Evolutionary conservation across 2,888 invertebrate genomes (phyloP).

Genomic region (Dendrolimus houi): DNA sequence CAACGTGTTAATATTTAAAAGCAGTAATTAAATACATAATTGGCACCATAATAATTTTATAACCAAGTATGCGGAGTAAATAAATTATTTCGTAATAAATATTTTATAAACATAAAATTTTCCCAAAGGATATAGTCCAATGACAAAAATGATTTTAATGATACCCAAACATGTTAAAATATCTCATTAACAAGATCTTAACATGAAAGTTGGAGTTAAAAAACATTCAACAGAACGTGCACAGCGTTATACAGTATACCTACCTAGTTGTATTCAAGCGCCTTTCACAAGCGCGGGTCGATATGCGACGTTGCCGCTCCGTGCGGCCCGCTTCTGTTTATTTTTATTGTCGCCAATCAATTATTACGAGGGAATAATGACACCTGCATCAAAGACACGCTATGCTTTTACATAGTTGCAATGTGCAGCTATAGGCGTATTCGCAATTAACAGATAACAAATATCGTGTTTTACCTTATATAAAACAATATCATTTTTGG

Average conservation of each 20-base stretch:
- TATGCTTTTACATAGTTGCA: background rate
- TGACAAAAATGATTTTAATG: background rate
- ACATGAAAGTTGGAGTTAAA: background rate
- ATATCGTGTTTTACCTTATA: too few relatives aligned
- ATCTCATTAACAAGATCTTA: background rate
- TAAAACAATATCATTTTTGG: too few relatives aligned
- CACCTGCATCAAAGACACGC: constrained; percentile 23
- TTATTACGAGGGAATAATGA: constrained; percentile 45
- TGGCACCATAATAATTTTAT: too few relatives aligned
- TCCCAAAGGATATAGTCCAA: too few relatives aligned
- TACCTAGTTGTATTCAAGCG: constrained; percentile 3
- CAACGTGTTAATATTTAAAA: too few relatives aligned
- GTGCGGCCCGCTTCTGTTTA: constrained; percentile 39
- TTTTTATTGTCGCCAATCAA: constrained; percentile 63
- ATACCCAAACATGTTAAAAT: background rate
- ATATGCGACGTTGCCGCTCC: constrained; percentile 67
- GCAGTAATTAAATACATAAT: too few relatives aligned
- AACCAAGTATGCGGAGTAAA: too few relatives aligned
- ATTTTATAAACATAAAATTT: background rate
- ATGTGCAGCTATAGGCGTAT: background rate
- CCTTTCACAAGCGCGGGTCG: constrained; percentile 34
- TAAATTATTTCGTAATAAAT: background rate
- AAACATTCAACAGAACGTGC: background rate
- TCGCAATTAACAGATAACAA: background rate
- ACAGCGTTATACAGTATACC: background rate